A percentile compares a stretch with the other conserved stretches of the same genome.
These are phyloP conservation scores for Girardinus metallicus DNA, from an alignment of 2,797 vertebrate genomes.

Conservation along the genomic window DNA sequence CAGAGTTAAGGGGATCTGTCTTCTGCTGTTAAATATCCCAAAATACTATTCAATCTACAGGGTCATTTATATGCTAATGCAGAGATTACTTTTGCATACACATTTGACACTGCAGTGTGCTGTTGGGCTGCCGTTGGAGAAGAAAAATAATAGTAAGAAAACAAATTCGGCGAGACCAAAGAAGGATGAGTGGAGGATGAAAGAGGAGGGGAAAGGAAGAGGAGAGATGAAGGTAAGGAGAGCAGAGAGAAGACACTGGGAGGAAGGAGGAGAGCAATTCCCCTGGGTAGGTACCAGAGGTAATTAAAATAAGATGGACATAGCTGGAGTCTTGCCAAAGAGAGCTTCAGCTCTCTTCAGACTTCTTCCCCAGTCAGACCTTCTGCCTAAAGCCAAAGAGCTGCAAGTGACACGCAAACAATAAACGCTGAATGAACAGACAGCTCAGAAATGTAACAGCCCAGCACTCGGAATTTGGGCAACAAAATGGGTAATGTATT, in stretches of 20 bases:
- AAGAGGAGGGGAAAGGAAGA: conserved; percentile 28
- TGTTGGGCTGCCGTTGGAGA: conserved; percentile 46
- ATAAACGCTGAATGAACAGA: conserved; percentile 39
- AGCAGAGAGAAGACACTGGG: conserved; percentile 46
- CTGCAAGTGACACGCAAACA: conserved; percentile 56
- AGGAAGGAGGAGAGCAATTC: conserved; percentile 63
- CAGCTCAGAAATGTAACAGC: conserved; percentile 33
- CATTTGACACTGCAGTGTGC: conserved; percentile 61
- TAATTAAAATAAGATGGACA: conserved; percentile 82
- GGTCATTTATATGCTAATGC: conserved; percentile 86
- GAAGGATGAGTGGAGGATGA: conserved; percentile 36
- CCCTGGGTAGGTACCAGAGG: conserved; percentile 71
- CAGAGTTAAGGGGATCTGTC: conserved; percentile 76
- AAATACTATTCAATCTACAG: conserved; percentile 82
- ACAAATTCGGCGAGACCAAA: conserved; percentile 30
- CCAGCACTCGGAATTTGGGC: conserved; percentile 28
- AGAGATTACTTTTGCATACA: conserved; percentile 75
- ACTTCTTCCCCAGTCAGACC: conserved; percentile 70
- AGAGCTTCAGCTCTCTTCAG: conserved; percentile 69
- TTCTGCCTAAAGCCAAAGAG: conserved; percentile 61
- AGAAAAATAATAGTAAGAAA: conserved; percentile 6
- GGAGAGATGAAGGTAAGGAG: conserved; percentile 45
- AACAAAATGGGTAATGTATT: conserved; percentile 26
- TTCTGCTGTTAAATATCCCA: conserved; percentile 79
- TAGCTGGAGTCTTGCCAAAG: conserved; percentile 73